phyloP scores from a whole-genome alignment of 2,888 invertebrate species.

The Sinelater perroti region DNA sequence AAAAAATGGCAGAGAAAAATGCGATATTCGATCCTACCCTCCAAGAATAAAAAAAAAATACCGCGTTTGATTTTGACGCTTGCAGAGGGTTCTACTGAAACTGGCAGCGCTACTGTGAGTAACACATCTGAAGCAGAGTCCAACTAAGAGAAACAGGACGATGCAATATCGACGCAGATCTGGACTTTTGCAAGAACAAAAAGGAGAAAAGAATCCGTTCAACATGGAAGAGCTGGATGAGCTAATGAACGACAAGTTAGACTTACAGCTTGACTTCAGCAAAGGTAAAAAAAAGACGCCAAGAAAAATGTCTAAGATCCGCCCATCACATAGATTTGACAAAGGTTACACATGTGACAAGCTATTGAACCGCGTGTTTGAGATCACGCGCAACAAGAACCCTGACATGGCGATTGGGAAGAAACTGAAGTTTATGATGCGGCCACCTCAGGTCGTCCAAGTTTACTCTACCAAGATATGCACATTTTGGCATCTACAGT shows the following conservation, averaged over 20 bases:
- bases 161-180: slow-evolving; percentile 79
- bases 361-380: slow-evolving; percentile 93
- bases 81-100: slow-evolving; percentile 65
- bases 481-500: slow-evolving; percentile 87
- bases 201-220: slow-evolving; percentile 90
- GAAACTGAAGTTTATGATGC: slow-evolving; percentile 98
- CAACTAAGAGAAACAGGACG: slow-evolving; percentile 65
- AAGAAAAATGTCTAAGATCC: slow-evolving; percentile 84
- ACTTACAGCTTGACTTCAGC: slow-evolving; percentile 87
- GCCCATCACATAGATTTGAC: slow-evolving; percentile 81
- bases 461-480: slow-evolving; percentile 98
- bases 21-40: slow-evolving; percentile 75
- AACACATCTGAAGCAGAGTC: slow-evolving; percentile 58
- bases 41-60: slow-evolving; percentile 95
- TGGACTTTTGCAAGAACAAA: slow-evolving; percentile 90
- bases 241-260: slow-evolving; percentile 76
- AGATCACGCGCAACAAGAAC: slow-evolving; percentile 98
- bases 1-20: slow-evolving; percentile 65
- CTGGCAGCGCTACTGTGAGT: slow-evolving; percentile 62
- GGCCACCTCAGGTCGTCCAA: slow-evolving; percentile 96
- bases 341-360: slow-evolving; percentile 99
- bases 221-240: slow-evolving; percentile 88
- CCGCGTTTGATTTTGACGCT: slow-evolving; percentile 89
- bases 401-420: slow-evolving; percentile 99
- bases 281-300: slow-evolving; percentile 91